Evolutionary conservation across 2,888 invertebrate species (phyloP), one percentile per base, ranked within the genome.

Genomic region (Nymphalis c-album): DNA sequence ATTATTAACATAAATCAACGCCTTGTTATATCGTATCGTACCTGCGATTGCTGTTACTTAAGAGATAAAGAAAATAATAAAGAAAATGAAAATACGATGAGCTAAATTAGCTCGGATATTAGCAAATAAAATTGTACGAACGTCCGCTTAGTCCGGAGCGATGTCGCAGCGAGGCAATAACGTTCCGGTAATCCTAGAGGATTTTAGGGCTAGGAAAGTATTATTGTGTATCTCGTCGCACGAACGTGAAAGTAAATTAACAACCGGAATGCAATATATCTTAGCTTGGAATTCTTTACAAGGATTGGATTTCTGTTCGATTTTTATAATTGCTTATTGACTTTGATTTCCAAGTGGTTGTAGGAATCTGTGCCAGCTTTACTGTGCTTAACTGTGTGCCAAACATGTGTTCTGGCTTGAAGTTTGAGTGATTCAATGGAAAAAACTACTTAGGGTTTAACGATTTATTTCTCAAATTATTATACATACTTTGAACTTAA

Each of bases 201-300:
- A 80, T 80, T 77, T 73, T 73, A 70, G 74, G 74, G 74, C 76
- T 71, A 64, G 76, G 71, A 71, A 76, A 77, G 76, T 78, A 78
- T 78, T 76, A 83, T 83, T 86, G 84, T 82, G 80, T 83, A 82
- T 72, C 73, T 72, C 62, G 53, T 26, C 53, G 48, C 71, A 71
- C 67, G 47, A 67, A 77, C 76, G 74, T 78, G 74, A 76, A 78
- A 80, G 79, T 85, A 85, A 87, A 88, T 87, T 86, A 88, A 84
- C 84, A 80, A 76, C 76, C 73, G 78, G 79, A 84, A 86, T 87
- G 85, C 85, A 85, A 87, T 86, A 86, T 81, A 82, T 83, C 75
- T 64, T 50, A 40, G 59, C 16, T 65, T 22, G 51, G 57, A 57
- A 68, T 65, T 61, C 35, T 35, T 45, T 26, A 61, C 8, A 20